Evolutionary conservation across 35 echinoderm and acorn worm species (phyloP), one percentile per base, ranked within the genome.

Genomic region (Apostichopus parvimensis): DNA sequence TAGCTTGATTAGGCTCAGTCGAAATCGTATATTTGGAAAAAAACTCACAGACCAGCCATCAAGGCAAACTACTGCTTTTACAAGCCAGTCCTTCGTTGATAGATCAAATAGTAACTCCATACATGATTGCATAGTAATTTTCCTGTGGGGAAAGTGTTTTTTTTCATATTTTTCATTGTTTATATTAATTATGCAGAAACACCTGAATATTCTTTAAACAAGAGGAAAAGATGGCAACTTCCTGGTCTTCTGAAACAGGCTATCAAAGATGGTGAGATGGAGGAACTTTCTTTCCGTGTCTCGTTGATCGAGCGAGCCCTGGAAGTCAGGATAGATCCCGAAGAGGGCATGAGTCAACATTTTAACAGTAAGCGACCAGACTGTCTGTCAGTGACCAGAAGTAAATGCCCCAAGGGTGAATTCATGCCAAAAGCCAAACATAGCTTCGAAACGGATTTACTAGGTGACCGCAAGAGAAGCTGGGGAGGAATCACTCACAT

Each of bases 141-240:
- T 45, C 34, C 3, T 45, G 2, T 45, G 34, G 34, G 34, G 34
- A 45, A 45, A 45, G 18, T 4, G 18, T 77, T 8, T 77, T n/a
- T n/a, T 8, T 26, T 26, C 25, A 22, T 77, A 77, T 18, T 8
- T 7, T 77, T 77, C 17, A 4, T 14, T 8, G 18, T 8, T 17
- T 7, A 77, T 26, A n/a, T n/a, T n/a, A n/a, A 6, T 18, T 20
- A 10, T 80, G 1, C 81, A 84, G 81, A 84, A 8, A 58, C 6
- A 20, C 56, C 81, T 6, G 57, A 57, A 11, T 82, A 82, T 80
- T 80, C 76, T 15, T 8, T 92, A 53, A 92, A 92, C 77, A 92
- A 92, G 57, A 92, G 90, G 18, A 92, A 92, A 80, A 79, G 90
- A 92, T 92, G 90, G 90, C 76, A 82, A 25, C 57, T 92, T 9